Conservation (phyloP, 2,113 vertebrate species). For the Martes martes region DNA sequence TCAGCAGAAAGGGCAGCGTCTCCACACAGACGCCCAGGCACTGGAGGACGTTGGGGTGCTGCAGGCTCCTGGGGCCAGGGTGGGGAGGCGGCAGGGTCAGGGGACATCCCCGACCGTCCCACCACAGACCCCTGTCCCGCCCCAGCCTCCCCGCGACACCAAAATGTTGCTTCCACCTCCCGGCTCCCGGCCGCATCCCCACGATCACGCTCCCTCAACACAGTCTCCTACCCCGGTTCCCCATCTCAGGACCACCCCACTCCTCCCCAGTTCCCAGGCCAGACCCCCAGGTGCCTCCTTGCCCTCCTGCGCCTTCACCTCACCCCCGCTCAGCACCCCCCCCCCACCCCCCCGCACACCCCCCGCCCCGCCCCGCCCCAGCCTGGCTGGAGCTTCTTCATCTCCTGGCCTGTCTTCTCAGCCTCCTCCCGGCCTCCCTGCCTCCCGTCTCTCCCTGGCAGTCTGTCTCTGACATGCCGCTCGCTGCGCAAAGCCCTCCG, state of each 20-base stretch:
- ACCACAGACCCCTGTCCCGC: not conserved
- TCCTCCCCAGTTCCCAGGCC: not conserved
- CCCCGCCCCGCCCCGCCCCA: not conserved
- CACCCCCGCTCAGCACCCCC: too few species aligned
- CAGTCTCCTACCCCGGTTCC: too few species aligned
- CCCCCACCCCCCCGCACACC: too few species aligned
- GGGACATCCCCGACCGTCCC: not conserved
- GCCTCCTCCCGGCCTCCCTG: not conserved
- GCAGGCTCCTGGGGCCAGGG: conserved; percentile 85
- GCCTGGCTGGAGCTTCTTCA: not conserved
- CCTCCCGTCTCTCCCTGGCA: not conserved
- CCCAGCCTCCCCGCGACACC: not conserved
- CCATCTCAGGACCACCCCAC: too few species aligned
- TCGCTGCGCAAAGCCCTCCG: not conserved
- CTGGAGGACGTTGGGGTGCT: conserved; percentile 93
- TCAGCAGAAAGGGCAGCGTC: conserved; percentile 90
- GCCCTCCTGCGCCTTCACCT: not conserved
- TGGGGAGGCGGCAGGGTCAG: not conserved
- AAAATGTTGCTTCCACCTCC: not conserved
- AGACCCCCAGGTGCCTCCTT: not conserved
- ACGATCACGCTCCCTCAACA: not conserved
- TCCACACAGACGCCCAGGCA: conserved; percentile 93
- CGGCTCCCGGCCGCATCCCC: not conserved
- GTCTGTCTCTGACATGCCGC: not conserved
- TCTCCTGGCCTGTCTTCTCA: not conserved